Evolutionary conservation across 2,113 vertebrate genomes (phyloP), one percentile per base, ranked within the genome.

Genomic region (Scytalopus superciliaris): DNA sequence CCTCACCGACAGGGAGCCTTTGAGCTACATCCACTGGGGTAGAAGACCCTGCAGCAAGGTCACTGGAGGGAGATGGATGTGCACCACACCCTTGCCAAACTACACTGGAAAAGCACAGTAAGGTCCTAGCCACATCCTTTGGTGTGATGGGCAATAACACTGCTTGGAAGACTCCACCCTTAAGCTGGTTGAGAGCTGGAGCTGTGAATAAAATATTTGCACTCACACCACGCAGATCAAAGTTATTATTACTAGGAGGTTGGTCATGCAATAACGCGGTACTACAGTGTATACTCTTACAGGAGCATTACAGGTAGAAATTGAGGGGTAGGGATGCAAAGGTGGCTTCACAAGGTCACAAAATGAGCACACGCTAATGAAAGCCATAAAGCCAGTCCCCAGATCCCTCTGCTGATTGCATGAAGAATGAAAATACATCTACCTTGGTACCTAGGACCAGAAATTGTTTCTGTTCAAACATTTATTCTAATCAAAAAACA

Each of bases 51-150:
- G 47, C 11, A 78, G 73, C 56, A 78, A 87, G 52, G 64, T 76
- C 88, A 62, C 33, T 45, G 76, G 66, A 92, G 50, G 60, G 69
- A 82, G 80, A 19, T 42, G 57, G 62, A 89, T 79, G 33, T 76
- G 73, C 37, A 82, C 45, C 50, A 12, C 73, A 62, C 44, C 86
- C 62, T 35, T 84, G 73, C 86, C 87, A 91, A 94, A 67, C 72
- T 80, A 57, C 62, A 37, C 69, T 95, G 94, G 83, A 87, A 95
- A 93, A 94, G 64, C 86, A 69, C 56, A 50, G 73, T 33, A 75
- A 94, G 90, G 69, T 49, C 66, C 80, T 79, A 64, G 83, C 94
- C 95, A 96, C 96, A 97, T 96, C 92, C 95, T 82, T 79, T 90
- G 83, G 93, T 1, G 0, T 24, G 73, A 87, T 24, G 39, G 94